Percentiles rank a stretch among this genome's conserved stretches.
Conservation (phyloP, 2,797 vertebrate genomes). For the Argentina silus region DNA sequence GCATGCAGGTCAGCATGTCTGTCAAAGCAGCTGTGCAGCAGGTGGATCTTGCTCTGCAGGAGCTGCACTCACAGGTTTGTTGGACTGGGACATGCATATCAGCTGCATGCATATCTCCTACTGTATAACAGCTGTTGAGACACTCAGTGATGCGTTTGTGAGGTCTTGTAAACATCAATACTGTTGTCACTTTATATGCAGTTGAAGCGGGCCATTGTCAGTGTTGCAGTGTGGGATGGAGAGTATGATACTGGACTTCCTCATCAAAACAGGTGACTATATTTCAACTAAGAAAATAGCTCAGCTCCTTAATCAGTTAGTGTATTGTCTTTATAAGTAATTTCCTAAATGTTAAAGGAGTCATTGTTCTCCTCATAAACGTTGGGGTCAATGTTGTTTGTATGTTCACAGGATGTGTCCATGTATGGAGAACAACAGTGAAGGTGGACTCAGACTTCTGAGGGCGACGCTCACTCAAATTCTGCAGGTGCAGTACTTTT, state of each 20-base stretch:
- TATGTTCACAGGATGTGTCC: conserved; percentile 51
- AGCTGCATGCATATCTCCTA: no score
- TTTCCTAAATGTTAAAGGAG: background rate
- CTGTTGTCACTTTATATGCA: conserved; percentile 34
- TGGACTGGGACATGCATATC: background rate
- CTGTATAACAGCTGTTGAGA: conserved; percentile 1
- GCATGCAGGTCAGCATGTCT: conserved; percentile 45
- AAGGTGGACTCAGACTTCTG: conserved; percentile 55
- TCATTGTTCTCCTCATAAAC: background rate
- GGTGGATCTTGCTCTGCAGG: conserved; percentile 61
- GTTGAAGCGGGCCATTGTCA: conserved; percentile 68
- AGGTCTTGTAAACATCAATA: background rate
- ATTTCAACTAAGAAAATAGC: background rate
- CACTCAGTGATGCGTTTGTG: background rate
- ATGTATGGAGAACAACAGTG: conserved; percentile 40
- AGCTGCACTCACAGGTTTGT: conserved; percentile 66
- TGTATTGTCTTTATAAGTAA: background rate
- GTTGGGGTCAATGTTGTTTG: conserved; percentile 5
- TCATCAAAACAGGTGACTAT: conserved; percentile 30
- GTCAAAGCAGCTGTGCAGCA: conserved; percentile 45
- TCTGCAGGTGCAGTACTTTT: conserved; percentile 62
- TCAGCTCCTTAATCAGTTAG: background rate
- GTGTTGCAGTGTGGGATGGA: conserved; percentile 70
- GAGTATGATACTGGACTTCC: conserved; percentile 26
- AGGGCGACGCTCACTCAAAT: conserved; percentile 54